Evolutionary conservation across 2,888 invertebrate genomes (phyloP), one percentile per base, ranked within the genome.

Genomic region (Tetrapedia diversipes): DNA sequence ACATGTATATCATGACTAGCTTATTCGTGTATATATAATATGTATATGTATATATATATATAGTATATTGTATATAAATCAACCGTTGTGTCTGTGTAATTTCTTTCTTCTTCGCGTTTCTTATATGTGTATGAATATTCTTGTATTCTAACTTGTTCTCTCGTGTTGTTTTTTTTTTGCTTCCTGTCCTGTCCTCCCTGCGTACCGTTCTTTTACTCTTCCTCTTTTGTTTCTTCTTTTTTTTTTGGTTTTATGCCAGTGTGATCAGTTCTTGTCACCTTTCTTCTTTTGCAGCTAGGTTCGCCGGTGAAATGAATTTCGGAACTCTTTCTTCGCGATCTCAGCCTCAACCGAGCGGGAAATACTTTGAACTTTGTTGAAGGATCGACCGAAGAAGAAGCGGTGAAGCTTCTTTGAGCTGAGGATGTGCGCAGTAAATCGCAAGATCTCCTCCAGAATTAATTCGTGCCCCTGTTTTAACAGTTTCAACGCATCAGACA

Each of bases 1-100:
- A 90, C 90, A 89, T 90, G 90, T 90, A 90, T 90, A 89, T 85
- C 84, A 85, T 89, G 86, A 85, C 88, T 89, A 89, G 77, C 88
- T 88, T 90, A 90, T 85, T 74, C 87, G 86, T 88, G 81, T 86
- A 82, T 89, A 87, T 86, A 87, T 88, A 87, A 83, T 86, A 86
- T 87, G 76, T 88, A 81, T 86, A 87, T 86, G 83, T 82, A 78
- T 79, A 72, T 88, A 81, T 86, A 87, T 86, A 83, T 82, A 78
- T 79, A 72, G 81, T 87, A 86, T 87, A 85, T 87, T 77, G 86
- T 84, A 85, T 88, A 87, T 89, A 86, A 89, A 87, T 82, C 83
- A 85, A 86, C 78, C 81, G 83, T 84, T 83, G 78, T 80, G 81
- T 75, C 24, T 80, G 78, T 81, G 74, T 83, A 80, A 73, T 74